These are phyloP conservation scores for Hylyphantes graminicola DNA, from an alignment of 1,140 invertebrate genomes.

Conservation along the genomic window DNA sequence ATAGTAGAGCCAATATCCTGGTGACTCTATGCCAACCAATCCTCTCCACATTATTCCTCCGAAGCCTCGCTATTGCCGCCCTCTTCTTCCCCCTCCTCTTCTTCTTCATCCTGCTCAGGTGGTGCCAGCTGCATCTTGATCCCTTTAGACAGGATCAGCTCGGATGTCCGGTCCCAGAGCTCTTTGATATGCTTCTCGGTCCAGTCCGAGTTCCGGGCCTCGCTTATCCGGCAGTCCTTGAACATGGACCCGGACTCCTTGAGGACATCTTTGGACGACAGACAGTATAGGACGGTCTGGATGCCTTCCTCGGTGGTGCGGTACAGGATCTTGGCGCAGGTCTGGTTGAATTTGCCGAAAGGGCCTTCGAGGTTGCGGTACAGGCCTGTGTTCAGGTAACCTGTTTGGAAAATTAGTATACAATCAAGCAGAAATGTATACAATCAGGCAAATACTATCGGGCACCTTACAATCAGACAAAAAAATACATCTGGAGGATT, in stretches of 20 bases:
- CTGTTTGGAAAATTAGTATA: too few species aligned
- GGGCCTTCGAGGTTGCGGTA: slow-evolving; percentile 36
- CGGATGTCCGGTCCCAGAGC: slow-evolving; percentile 22
- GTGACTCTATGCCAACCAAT: too few species aligned
- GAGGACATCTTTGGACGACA: slow-evolving; percentile 60
- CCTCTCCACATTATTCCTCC: too few species aligned
- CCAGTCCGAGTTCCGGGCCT: slow-evolving; percentile 42
- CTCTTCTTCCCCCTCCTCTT: slow-evolving; percentile 3
- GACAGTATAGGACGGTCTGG: slow-evolving; percentile 69
- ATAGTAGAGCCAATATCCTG: too few species aligned
- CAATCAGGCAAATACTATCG: too few species aligned
- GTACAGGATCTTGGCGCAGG: slow-evolving; percentile 63
- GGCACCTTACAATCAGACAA: too few species aligned
- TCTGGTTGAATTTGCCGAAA: slow-evolving; percentile 49
- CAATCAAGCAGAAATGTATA: too few species aligned
- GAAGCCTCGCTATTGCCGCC: slow-evolving; percentile 2
- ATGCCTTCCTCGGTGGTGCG: slow-evolving; percentile 68
- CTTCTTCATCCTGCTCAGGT: slow-evolving; percentile 38
- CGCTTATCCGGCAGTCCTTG: slow-evolving; percentile 29
- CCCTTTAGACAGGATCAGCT: slow-evolving; percentile 47
- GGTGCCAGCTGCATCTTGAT: slow-evolving; percentile 23
- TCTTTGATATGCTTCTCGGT: slow-evolving; percentile 37
- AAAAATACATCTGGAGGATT: too few species aligned
- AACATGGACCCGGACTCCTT: slow-evolving; percentile 62
- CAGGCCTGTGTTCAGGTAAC: slow-evolving; percentile 43